Conservation (phyloP, 1,140 invertebrate genomes). For the Ctenoplectra terminalis region DNA sequence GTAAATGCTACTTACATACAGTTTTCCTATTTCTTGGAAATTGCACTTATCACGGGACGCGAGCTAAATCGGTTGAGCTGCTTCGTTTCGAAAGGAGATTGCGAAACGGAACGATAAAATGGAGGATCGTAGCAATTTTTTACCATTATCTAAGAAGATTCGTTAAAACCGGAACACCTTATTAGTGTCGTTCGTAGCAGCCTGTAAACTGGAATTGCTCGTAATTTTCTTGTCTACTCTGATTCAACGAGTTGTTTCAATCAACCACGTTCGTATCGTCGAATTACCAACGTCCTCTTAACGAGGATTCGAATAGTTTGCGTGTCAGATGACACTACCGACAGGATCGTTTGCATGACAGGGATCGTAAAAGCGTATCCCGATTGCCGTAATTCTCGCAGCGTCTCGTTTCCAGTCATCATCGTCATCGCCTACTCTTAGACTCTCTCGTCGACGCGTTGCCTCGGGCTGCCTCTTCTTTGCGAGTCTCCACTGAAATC, state of each 20-base stretch:
- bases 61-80: background rate
- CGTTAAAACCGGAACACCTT: too few species aligned
- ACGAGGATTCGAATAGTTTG: background rate
- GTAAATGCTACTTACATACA: background rate
- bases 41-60: background rate
- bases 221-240: too few species aligned
- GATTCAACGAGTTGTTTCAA: background rate
- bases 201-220: background rate
- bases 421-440: constrained; percentile 1
- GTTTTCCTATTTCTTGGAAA: constrained; percentile 25
- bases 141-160: too few species aligned
- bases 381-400: background rate
- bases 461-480: background rate
- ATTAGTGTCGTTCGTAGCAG: background rate
- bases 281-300: background rate
- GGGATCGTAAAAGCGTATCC: constrained; percentile 10
- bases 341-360: background rate
- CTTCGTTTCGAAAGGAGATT: background rate
- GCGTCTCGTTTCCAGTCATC: background rate
- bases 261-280: background rate
- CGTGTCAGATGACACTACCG: background rate
- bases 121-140: too few species aligned
- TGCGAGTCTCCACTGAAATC: background rate
- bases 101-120: background rate
- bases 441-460: constrained; percentile 2